Evolutionary conservation across 1,140 invertebrate genomes (phyloP).

Genomic region (Neuroterus valhalla): DNA sequence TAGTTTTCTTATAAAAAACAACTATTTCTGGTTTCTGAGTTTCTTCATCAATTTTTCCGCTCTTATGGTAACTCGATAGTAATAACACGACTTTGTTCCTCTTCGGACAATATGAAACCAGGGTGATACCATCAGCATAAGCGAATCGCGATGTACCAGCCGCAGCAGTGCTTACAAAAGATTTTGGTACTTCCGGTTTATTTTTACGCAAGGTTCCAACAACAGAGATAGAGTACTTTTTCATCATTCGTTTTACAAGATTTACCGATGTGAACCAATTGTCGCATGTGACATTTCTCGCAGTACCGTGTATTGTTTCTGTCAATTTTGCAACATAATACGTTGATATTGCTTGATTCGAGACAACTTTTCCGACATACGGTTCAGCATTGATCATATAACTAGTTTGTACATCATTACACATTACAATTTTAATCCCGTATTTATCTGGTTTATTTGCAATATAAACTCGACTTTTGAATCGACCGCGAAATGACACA

Average conservation of each 20-base stretch:
- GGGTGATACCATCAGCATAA: conserved; percentile 54
- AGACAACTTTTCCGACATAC: neutral
- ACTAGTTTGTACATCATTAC: conserved; percentile 26
- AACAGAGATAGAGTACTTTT: conserved; percentile 59
- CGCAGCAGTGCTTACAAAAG: conserved; percentile 41
- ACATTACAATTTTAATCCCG: conserved; percentile 29
- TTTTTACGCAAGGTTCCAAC: conserved; percentile 71
- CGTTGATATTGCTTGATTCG: conserved; percentile 18
- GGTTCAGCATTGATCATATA: conserved; percentile 32
- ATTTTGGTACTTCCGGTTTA: conserved; percentile 65
- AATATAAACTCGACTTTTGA: neutral
- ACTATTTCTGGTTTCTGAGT: conserved; percentile 65
- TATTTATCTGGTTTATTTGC: neutral
- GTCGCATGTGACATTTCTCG: conserved; percentile 64
- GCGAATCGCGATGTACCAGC: conserved; percentile 41
- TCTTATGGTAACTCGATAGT: conserved; percentile 59
- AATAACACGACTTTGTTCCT: conserved; percentile 59
- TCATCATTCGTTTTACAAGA: conserved; percentile 57
- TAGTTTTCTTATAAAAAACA: conserved; percentile 68
- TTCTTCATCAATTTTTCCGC: conserved; percentile 42
- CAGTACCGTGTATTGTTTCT: conserved; percentile 55
- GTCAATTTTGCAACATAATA: conserved; percentile 48
- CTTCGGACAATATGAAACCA: conserved; percentile 65
- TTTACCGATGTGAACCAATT: conserved; percentile 69
- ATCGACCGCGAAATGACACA: too few species aligned